Base-by-base conservation (phyloP, 2,888 invertebrate genomes). In the Euzetes globulus region DNA sequence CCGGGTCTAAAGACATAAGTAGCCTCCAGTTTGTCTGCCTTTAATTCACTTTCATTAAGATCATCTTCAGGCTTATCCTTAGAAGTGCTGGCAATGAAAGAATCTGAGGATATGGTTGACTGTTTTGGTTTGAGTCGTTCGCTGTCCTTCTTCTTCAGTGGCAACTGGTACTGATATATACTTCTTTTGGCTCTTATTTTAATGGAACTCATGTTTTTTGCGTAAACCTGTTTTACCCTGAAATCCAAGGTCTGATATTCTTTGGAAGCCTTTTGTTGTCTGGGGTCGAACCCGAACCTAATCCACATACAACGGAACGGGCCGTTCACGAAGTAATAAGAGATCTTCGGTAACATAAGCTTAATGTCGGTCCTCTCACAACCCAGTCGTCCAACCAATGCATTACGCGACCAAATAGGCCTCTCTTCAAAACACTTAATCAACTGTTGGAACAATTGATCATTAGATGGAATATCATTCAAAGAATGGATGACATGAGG, bases 221-320 rank as follows among this genome's bases (percentile, higher is more conserved):
- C 60, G 50, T 58, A 75, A 5, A 72, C 72, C 58, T 58, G 50
- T 72, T 72, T 71, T 27, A 75, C 58, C 71, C 84, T 79, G 81
- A 91, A 93, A 83, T 96, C 95, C 76, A 96, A 85, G 2, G 90
- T 90, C 84, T 99, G 98, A 82, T 92, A 96, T 72, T 88, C 87
- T 79, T 92, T 88, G 1, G 94, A 87, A 1, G 85, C 84, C 5
- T 90, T 88, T 77, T 92, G 88, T 79, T 88, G 89, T 33, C 92
- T 86, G 0, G 98, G 97, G 84, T 99, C 95, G 81, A 92, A 97
- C 0, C 96, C 96, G 72, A 76, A 79, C 79, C 86, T 88, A 0
- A 93, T 89, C 92, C 97, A 99, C 81, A 92, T 87, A 72, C 89
- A 87, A 78, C 94, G 86, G 94, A 96, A 99, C 0, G 96, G 98